A percentile compares a stretch with the other conserved stretches of the same genome.
Conservation (phyloP, 2,113 vertebrate genomes). For the Fukomys damarensis region DNA sequence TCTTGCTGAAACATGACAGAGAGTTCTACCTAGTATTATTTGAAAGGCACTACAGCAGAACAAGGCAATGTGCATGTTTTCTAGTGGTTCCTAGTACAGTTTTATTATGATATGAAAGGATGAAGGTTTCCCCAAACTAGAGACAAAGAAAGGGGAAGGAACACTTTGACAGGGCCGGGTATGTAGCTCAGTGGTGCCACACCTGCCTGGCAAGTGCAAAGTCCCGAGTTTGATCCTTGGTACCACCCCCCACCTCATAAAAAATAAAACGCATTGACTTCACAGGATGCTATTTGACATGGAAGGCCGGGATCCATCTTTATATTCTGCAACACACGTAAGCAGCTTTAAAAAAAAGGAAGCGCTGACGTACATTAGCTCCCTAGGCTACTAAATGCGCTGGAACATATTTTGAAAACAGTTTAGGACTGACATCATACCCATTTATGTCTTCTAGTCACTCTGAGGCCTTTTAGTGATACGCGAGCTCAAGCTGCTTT, state of each 20-base stretch:
- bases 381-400: constrained; percentile 25
- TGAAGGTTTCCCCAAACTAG: neutral
- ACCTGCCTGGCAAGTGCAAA: too few relatives aligned
- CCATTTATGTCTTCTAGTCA: constrained; percentile 51
- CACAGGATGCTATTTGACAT: neutral
- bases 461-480: constrained; percentile 49
- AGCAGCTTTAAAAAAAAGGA: constrained; percentile 40
- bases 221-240: too few relatives aligned
- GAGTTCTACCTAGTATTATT: accelerated
- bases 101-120: neutral
- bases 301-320: constrained; percentile 28
- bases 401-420: constrained; percentile 53
- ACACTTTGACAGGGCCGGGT: neutral
- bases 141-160: neutral
- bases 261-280: neutral
- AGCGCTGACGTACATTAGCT: neutral
- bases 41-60: neutral
- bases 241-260: too few relatives aligned
- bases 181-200: too few relatives aligned
- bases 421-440: constrained; percentile 53
- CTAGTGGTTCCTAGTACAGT: neutral
- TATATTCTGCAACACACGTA: neutral
- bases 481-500: constrained; percentile 7
- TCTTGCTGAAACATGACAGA: neutral
- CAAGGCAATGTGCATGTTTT: neutral